Conservation (phyloP, 2,888 invertebrate genomes). For the Taenaris catops region DNA sequence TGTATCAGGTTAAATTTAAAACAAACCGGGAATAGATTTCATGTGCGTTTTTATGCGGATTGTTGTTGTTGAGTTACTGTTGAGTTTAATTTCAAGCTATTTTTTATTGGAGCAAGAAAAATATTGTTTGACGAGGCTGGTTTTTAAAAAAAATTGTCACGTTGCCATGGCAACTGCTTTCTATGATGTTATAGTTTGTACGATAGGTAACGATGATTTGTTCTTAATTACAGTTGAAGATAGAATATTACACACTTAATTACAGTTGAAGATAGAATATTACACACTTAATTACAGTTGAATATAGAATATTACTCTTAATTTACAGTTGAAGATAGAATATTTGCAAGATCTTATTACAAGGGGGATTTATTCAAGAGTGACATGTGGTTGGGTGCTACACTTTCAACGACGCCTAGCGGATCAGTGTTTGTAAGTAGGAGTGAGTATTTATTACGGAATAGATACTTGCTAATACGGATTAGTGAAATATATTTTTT, state of each 20-base stretch:
- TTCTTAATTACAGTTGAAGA: background rate
- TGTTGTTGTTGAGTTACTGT: no score
- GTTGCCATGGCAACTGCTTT: no score
- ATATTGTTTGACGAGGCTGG: no score
- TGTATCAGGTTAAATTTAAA: no score
- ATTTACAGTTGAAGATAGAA: constrained; percentile 19
- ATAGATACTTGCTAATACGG: background rate
- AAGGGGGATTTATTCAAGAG: constrained; percentile 35
- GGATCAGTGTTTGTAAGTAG: constrained; percentile 47
- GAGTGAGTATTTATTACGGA: background rate
- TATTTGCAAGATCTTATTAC: constrained; percentile 16
- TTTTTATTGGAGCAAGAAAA: no score
- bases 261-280: background rate
- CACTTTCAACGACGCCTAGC: constrained; percentile 39
- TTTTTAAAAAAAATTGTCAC: no score
- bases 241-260: background rate
- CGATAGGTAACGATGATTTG: no score
- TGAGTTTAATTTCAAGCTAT: no score
- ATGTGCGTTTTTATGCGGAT: no score
- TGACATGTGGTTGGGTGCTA: constrained; percentile 69
- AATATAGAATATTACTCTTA: background rate
- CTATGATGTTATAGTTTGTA: no score
- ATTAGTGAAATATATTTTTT: no score
- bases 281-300: background rate
- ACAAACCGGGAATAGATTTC: no score